A percentile compares a stretch with the other conserved stretches of the same genome.
Conservation (phyloP, 2,888 invertebrate genomes). For the Dasysyrphus tricinctus region DNA sequence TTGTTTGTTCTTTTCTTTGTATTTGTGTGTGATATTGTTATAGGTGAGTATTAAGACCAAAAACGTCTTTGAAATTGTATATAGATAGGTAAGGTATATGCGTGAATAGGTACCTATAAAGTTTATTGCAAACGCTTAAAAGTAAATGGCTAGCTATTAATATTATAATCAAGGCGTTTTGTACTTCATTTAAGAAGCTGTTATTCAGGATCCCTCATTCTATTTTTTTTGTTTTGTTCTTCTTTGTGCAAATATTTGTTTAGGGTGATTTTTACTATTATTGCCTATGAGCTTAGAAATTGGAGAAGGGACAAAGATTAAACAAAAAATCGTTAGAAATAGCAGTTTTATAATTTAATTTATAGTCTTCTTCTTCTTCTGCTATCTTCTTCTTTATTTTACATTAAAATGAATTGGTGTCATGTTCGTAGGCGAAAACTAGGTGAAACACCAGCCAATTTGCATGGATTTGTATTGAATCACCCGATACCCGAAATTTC, state of each 20-base stretch:
- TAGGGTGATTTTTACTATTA: slow-evolving; percentile 4
- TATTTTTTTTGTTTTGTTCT: slow-evolving; percentile 4
- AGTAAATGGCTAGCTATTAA: slow-evolving; percentile 18
- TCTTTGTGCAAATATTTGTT: background rate
- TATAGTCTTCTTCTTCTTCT: too few relatives aligned
- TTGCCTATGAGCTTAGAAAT: slow-evolving; percentile 4
- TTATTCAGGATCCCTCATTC: background rate
- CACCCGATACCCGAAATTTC: too few relatives aligned
- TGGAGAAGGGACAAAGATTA: background rate
- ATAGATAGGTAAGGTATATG: background rate
- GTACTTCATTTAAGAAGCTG: slow-evolving; percentile 14
- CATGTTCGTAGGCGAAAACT: too few relatives aligned
- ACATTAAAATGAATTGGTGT: too few relatives aligned
- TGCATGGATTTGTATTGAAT: too few relatives aligned
- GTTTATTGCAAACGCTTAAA: slow-evolving; percentile 35
- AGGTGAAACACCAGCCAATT: too few relatives aligned
- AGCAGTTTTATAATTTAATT: too few relatives aligned
- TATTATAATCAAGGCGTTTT: slow-evolving; percentile 27
- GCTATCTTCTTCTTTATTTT: too few relatives aligned
- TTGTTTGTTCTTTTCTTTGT: background rate
- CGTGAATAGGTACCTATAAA: background rate
- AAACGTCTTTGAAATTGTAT: background rate
- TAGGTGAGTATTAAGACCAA: background rate
- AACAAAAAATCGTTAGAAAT: background rate
- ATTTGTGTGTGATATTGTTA: background rate